These are phyloP conservation scores for Pantherophis vulpinus DNA, from an alignment of 2,797 vertebrate genomes.

Conservation along the genomic window DNA sequence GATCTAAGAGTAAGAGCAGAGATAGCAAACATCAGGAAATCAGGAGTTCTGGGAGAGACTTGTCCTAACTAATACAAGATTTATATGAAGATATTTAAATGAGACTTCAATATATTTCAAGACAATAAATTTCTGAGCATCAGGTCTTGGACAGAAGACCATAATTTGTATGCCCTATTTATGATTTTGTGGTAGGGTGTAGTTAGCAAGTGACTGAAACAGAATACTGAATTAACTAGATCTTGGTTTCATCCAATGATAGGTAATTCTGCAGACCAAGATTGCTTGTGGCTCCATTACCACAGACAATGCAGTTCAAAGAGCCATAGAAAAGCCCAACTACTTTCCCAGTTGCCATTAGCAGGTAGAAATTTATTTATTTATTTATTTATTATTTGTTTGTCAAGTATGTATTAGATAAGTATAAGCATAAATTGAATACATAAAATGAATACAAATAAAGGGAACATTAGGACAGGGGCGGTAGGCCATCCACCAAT, in stretches of 20 bases:
- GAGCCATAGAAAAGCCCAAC: not conserved
- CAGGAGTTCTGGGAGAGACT: not conserved
- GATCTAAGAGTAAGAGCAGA: conserved; percentile 74
- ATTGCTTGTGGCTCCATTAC: not conserved
- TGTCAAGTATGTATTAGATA: too few species aligned
- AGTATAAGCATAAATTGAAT: too few species aligned
- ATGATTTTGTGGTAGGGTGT: not conserved
- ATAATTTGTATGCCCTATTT: not conserved
- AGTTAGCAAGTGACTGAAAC: too few species aligned
- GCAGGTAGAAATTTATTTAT: not conserved
- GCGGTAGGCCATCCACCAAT: not conserved
- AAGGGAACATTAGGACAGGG: too few species aligned
- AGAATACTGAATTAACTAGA: not conserved
- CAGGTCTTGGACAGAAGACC: not conserved
- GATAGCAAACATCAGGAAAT: not conserved
- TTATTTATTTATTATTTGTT: too few species aligned
- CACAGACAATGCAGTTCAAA: not conserved
- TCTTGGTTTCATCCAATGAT: not conserved
- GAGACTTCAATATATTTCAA: not conserved
- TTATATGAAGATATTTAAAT: not conserved
- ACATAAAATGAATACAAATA: too few species aligned
- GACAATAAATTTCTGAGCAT: not conserved
- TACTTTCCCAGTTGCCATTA: not conserved
- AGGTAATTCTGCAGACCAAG: not conserved
- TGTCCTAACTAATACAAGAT: not conserved